A percentile compares a stretch with the other conserved stretches of the same genome.
These are phyloP conservation scores for Lasiurus cinereus DNA, from an alignment of 2,113 vertebrate species.

Conservation along the genomic window DNA sequence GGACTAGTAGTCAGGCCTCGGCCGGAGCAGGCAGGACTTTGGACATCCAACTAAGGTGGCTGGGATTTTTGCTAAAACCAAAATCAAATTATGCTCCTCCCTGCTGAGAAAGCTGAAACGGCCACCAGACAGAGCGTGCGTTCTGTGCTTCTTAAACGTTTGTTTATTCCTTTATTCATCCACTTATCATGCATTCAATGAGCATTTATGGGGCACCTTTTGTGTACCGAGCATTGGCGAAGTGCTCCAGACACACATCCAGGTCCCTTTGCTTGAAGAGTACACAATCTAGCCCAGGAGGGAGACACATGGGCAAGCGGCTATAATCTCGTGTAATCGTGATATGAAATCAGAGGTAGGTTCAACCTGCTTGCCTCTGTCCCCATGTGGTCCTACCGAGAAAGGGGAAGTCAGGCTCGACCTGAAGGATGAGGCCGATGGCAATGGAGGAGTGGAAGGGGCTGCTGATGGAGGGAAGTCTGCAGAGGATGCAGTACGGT, in stretches of 20 bases:
- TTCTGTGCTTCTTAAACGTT: background rate
- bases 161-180: background rate
- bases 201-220: background rate
- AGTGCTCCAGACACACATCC: background rate
- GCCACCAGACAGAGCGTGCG: background rate
- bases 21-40: rapidly evolving
- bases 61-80: background rate
- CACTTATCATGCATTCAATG: background rate
- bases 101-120: background rate
- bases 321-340: background rate
- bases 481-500: background rate
- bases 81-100: background rate
- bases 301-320: background rate
- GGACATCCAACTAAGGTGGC: background rate
- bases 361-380: background rate
- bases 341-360: background rate
- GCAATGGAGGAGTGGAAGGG: background rate
- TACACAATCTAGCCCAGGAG: background rate
- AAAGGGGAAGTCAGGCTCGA: background rate
- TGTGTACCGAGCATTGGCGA: background rate
- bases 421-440: background rate
- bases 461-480: too few species aligned
- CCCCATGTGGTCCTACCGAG: background rate
- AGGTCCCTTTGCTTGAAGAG: background rate
- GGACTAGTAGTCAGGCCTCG: background rate